phyloP scores from a whole-genome alignment of 2,888 invertebrate species.

The Uloborus plumipes region DNA sequence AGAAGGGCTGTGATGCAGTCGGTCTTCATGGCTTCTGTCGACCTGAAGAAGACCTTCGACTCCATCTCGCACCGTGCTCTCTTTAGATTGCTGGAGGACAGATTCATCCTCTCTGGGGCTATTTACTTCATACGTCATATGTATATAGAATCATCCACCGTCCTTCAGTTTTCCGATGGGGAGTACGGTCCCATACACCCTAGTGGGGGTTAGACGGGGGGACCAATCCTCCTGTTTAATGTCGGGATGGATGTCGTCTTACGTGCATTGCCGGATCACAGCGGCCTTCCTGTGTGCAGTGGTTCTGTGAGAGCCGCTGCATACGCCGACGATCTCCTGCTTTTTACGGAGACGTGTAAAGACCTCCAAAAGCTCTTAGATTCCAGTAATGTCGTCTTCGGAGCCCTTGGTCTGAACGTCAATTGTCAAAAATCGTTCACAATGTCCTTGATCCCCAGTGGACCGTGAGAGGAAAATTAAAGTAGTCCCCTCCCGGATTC shows the following conservation, averaged over 20 bases:
- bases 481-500: background rate
- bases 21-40: background rate
- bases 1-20: background rate
- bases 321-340: background rate
- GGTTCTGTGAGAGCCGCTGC: background rate
- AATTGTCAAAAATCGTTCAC: background rate
- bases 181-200: background rate
- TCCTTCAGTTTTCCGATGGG: background rate
- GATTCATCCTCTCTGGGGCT: too few relatives aligned
- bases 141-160: too few relatives aligned
- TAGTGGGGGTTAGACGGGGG: background rate
- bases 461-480: background rate
- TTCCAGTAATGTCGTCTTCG: background rate
- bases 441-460: background rate
- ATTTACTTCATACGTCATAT: too few relatives aligned
- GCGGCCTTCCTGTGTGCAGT: background rate
- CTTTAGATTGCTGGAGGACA: background rate
- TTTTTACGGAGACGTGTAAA: background rate
- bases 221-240: conserved; percentile 6
- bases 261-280: background rate
- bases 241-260: background rate
- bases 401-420: background rate
- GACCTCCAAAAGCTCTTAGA: background rate
- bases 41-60: conserved; percentile 6
- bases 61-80: background rate